Evolutionary conservation across 2,797 vertebrate species (phyloP).

Genomic region (Bovichtus variegatus): DNA sequence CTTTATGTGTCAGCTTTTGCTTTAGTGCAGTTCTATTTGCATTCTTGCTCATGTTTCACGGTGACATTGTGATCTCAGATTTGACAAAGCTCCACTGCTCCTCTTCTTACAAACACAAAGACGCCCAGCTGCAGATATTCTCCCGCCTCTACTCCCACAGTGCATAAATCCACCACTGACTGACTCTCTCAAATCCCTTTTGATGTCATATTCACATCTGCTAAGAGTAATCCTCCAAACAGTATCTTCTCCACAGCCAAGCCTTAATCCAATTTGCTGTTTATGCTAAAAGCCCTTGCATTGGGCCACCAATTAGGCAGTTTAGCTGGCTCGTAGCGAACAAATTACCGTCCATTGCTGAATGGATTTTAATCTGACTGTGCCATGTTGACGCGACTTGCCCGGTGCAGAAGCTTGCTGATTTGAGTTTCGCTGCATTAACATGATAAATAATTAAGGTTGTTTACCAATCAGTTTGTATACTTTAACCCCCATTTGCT

Average conservation of each 20-base stretch:
- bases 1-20: neutral
- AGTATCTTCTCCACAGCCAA: conserved; percentile 47
- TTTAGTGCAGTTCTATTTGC: neutral
- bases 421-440: conserved; percentile 55
- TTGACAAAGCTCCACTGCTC: conserved; percentile 13
- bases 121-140: neutral
- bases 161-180: conserved; percentile 34
- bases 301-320: conserved; percentile 44
- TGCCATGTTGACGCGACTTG: conserved; percentile 16
- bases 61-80: conserved; percentile 19
- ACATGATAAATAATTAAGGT: conserved; percentile 56
- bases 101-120: conserved; percentile 33
- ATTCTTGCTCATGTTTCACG: conserved; percentile 10
- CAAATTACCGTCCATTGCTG: conserved; percentile 47
- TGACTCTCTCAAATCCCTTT: conserved; percentile 52
- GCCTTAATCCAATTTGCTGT: conserved; percentile 62
- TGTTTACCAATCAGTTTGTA: conserved; percentile 55
- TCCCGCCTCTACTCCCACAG: conserved; percentile 1
- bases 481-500: conserved; percentile 40
- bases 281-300: conserved; percentile 49
- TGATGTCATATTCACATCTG: conserved; percentile 59
- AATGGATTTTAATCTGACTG: conserved; percentile 58
- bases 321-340: conserved; percentile 54
- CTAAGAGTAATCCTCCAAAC: conserved; percentile 57
- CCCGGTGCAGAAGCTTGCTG: conserved; percentile 10